These are phyloP conservation scores for Mellilla xanthometata DNA, from an alignment of 2,888 invertebrate species.

Conservation along the genomic window DNA sequence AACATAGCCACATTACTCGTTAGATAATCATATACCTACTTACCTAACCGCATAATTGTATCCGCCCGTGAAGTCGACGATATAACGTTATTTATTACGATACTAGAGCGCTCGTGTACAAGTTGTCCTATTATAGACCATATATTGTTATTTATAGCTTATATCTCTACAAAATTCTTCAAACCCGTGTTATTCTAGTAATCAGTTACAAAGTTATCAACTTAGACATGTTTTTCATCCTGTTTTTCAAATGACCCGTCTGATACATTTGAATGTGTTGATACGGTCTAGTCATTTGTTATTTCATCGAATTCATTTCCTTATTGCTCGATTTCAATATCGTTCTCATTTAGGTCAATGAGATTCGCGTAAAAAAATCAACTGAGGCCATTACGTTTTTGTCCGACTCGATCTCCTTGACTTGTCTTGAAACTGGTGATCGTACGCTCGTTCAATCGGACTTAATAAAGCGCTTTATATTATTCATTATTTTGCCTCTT, in stretches of 20 bases:
- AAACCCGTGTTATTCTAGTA: slow-evolving; percentile 49
- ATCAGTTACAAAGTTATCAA: slow-evolving; percentile 48
- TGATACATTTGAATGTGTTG: slow-evolving; percentile 39
- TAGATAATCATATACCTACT: slow-evolving; percentile 17
- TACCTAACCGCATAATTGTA: slow-evolving; percentile 32
- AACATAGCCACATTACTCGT: slow-evolving; percentile 27
- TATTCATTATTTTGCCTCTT: no score
- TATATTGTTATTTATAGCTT: no score
- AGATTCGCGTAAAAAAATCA: slow-evolving; percentile 23
- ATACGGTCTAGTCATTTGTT: slow-evolving; percentile 38
- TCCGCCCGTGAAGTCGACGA: slow-evolving; percentile 28
- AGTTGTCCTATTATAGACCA: slow-evolving; percentile 51
- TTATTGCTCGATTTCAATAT: slow-evolving; percentile 23
- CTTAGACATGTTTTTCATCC: slow-evolving; percentile 45
- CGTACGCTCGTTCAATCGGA: slow-evolving; percentile 6
- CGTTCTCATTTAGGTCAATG: slow-evolving; percentile 21
- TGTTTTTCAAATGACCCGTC: slow-evolving; percentile 46
- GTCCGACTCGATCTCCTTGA: slow-evolving; percentile 22
- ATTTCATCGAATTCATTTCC: slow-evolving; percentile 23
- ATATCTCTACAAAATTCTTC: no score
- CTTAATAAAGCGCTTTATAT: no score
- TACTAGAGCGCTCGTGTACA: slow-evolving; percentile 38
- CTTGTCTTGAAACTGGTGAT: slow-evolving; percentile 13
- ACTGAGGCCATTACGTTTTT: slow-evolving; percentile 24
- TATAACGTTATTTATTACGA: slow-evolving; percentile 42